Conservation (phyloP, 2,113 vertebrate species). For the Sus scrofa region DNA sequence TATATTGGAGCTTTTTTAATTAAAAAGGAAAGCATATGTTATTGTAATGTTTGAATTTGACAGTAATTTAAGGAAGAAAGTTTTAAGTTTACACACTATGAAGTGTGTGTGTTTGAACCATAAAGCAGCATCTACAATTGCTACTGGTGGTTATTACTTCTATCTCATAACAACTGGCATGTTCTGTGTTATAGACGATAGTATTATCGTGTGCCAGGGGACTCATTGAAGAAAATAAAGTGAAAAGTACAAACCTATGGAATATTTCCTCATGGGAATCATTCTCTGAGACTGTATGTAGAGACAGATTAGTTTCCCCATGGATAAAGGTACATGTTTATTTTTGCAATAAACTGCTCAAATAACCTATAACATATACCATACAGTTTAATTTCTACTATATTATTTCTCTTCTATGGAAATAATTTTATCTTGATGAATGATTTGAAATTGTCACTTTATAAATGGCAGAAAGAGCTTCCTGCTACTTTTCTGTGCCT, state of each 20-base stretch:
- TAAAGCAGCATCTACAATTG: conserved; percentile 14
- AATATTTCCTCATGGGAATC: conserved; percentile 11
- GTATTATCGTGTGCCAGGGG: background rate
- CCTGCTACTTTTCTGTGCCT: background rate
- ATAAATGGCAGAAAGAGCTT: background rate
- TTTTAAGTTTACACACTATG: conserved; percentile 30
- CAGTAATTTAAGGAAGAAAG: conserved; percentile 61
- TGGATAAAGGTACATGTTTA: conserved; percentile 20
- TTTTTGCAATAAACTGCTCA: conserved; percentile 66
- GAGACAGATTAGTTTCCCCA: conserved; percentile 3
- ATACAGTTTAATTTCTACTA: conserved; percentile 3
- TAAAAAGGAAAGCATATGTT: conserved; percentile 67
- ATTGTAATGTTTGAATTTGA: conserved; percentile 55
- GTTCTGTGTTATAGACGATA: background rate
- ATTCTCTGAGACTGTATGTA: background rate
- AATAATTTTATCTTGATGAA: conserved; percentile 25
- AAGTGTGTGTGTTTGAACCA: conserved; percentile 22
- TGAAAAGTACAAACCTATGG: background rate
- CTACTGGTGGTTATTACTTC: background rate
- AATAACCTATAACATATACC: background rate
- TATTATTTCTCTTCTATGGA: conserved; percentile 36
- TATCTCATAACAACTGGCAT: background rate
- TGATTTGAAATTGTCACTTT: conserved; percentile 13
- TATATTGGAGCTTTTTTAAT: conserved; percentile 60
- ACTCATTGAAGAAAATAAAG: background rate